Evolutionary conservation across 2,113 vertebrate genomes (phyloP).

Genomic region (Corythornis madagascariensis): DNA sequence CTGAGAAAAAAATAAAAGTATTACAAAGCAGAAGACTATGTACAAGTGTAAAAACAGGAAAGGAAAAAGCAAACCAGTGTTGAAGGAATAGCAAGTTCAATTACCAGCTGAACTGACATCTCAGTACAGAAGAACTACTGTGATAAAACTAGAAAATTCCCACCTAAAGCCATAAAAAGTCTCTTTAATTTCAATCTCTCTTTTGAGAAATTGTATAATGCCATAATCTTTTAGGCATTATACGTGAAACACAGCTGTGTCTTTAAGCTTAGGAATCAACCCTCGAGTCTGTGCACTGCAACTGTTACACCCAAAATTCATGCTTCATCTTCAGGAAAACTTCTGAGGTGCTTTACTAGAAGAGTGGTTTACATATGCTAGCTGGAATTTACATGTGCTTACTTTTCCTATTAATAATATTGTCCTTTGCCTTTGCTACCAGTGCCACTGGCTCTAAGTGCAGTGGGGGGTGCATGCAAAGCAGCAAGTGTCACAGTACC

Average conservation of each 20-base stretch:
- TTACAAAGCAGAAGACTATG: background rate
- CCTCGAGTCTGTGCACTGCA: background rate
- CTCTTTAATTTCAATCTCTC: background rate
- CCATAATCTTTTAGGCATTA: background rate
- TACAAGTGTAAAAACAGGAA: background rate
- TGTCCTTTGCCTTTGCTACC: background rate
- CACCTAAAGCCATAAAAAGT: background rate
- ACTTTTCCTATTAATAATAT: background rate
- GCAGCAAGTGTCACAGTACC: background rate
- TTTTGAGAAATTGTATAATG: background rate
- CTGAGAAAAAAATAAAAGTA: background rate
- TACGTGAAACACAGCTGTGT: background rate
- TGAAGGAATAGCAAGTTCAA: conserved; percentile 17
- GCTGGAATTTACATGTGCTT: background rate
- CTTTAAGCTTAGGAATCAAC: background rate
- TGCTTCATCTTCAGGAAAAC: background rate
- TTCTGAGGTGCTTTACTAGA: background rate
- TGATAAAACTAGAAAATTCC: background rate
- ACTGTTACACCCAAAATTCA: background rate
- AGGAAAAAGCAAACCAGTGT: conserved; percentile 1
- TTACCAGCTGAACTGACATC: background rate
- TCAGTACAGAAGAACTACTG: background rate
- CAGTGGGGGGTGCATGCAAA: background rate
- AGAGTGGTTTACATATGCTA: background rate
- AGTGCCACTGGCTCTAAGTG: background rate